Base-by-base conservation (phyloP, 2,113 vertebrate species). In the Cottus gobio region DNA sequence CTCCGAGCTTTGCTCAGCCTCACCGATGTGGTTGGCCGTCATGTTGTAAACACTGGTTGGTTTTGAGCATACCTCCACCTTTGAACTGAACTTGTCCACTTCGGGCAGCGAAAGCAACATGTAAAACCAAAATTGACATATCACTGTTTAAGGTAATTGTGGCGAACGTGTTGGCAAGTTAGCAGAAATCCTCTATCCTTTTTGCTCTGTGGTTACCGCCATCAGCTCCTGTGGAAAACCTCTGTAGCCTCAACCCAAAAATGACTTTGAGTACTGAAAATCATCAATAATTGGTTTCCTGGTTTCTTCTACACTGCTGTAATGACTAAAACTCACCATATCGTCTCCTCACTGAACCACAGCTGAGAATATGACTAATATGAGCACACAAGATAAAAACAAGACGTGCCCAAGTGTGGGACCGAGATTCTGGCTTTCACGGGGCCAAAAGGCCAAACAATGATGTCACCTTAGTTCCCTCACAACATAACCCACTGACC, bases 401-500 rank as follows among this genome's bases (percentile, higher is more conserved):
- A 10, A 10, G 63, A 78, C 34, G 75, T 11, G 28, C 42, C 56
- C 6, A 22, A 71, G 81, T 63, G 79, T 76, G 71, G 78, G 81
- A 89, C 73, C 31, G 80, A 86, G 57, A 83, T 4, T 3, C 9
- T 75, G 72, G 28, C 70, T 86, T 71, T 90, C 54, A 66, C 78
- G 66, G 71, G 54, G 87, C 84, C 84, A 72, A 86, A 84, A 87
- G 81, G 74, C 73, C 86, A 87, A 4, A 77, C 48, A 50, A 73
- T 90, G 84, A 91, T 86, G 91, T 91, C 80, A 91, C 63, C 64
- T 80, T 60, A 71, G 26, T 77, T 93, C 68, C 54, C 81, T 92
- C 75, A 87, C 68, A 88, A 81, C 81, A 75, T 89, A 79, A 92
- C 86, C 85, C 63, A 58, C 42, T 91, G 88, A 93, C 87, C 87